A percentile compares a stretch with the other conserved stretches of the same genome.
phyloP scores from a whole-genome alignment of 2,888 invertebrate genomes.

The Limenitis camilla region DNA sequence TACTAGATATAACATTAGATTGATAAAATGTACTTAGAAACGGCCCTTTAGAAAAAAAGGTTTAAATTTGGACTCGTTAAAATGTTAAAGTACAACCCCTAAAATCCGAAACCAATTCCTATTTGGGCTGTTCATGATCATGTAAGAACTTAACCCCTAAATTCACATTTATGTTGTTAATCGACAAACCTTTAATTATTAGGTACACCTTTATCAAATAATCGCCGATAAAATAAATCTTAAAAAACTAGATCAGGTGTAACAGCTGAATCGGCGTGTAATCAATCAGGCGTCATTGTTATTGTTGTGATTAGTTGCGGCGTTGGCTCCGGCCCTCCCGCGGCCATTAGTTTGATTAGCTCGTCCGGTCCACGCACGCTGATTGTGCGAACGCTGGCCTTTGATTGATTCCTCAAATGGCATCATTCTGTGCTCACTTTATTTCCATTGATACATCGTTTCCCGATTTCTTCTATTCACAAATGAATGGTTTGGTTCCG shows the following conservation, averaged over 20 bases:
- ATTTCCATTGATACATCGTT: conserved; percentile 34
- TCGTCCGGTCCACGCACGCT: conserved; percentile 61
- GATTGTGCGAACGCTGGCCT: conserved; percentile 12
- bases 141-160: no score
- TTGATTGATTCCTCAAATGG: conserved; percentile 16
- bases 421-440: conserved; percentile 28
- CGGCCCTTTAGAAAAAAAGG: no score
- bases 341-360: conserved; percentile 49
- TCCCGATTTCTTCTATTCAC: conserved; percentile 1
- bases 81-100: no score
- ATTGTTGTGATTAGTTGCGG: conserved; percentile 15
- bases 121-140: no score
- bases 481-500: conserved; percentile 5
- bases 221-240: no score
- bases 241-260: conserved; percentile 19
- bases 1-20: no score
- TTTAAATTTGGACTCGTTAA: no score
- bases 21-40: no score
- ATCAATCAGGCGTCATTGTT: conserved; percentile 65
- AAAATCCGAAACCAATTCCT: no score
- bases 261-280: conserved; percentile 51
- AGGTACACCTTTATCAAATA: no score
- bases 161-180: no score
- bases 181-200: no score
- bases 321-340: conserved; percentile 42